Evolutionary conservation across 2,888 invertebrate species (phyloP).

Genomic region (Apamea crenata): DNA sequence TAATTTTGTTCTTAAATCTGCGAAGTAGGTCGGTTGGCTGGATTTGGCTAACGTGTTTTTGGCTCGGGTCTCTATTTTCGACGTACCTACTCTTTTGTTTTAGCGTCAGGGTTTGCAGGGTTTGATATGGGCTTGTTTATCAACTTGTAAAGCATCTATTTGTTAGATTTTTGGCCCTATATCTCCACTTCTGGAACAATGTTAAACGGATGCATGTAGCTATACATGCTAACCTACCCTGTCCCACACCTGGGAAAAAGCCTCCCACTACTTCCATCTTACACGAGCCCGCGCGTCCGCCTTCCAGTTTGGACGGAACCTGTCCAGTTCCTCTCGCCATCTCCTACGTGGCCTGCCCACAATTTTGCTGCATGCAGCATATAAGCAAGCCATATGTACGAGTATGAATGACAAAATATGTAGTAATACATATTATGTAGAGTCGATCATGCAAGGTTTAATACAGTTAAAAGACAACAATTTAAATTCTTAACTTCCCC

Average conservation of each 20-base stretch:
- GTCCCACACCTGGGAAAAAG: not conserved
- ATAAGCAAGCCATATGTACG: not conserved
- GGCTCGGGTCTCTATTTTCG: constrained; percentile 33
- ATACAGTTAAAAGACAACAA: not conserved
- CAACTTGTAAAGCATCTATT: not conserved
- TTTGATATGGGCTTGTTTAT: constrained; percentile 4
- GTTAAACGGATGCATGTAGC: no score
- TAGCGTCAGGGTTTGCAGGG: constrained; percentile 1
- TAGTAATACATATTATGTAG: not conserved
- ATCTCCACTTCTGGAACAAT: not conserved
- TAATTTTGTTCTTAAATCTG: constrained; percentile 59
- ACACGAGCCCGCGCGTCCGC: not conserved
- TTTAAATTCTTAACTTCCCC: no score
- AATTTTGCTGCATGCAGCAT: not conserved
- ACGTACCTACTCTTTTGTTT: constrained; percentile 18
- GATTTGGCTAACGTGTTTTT: constrained; percentile 43
- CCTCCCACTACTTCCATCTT: not conserved
- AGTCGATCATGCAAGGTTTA: not conserved
- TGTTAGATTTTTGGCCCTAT: not conserved
- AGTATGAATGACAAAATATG: not conserved
- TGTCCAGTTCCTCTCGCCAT: not conserved
- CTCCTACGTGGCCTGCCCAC: not conserved
- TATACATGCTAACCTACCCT: not conserved
- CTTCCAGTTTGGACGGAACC: not conserved
- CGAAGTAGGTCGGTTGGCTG: constrained; percentile 59